These are phyloP conservation scores for Epizoanthus fatuus DNA, from an alignment of 92 coral and sea anemone genomes.

Conservation along the genomic window DNA sequence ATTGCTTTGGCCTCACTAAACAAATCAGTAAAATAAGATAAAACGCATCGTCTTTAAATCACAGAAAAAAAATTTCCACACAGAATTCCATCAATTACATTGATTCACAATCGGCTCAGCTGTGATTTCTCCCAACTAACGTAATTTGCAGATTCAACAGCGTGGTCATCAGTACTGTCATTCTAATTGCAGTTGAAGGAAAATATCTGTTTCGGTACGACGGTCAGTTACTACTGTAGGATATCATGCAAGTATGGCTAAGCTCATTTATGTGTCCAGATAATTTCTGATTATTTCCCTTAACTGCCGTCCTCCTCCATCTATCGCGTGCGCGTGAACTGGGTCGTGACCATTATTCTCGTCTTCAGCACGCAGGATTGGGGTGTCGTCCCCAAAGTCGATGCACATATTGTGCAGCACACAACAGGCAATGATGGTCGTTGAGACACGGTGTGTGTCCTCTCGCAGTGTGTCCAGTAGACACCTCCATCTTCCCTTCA, in stretches of 20 bases:
- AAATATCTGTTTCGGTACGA: no score
- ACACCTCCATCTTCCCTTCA: constrained; percentile 1
- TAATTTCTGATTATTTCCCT: constrained; percentile 6
- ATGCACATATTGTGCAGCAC: not conserved
- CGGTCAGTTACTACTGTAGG: no score
- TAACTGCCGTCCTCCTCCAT: not conserved
- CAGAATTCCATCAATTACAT: no score
- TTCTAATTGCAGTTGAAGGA: no score
- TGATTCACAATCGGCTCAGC: no score
- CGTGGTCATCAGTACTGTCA: no score
- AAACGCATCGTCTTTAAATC: not conserved
- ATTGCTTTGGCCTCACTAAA: no score
- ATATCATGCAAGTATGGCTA: no score
- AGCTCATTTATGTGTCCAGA: constrained; percentile 5
- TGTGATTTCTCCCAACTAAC: no score
- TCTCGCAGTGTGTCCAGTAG: not conserved
- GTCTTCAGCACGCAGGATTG: constrained; percentile 7
- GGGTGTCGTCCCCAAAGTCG: constrained; percentile 9
- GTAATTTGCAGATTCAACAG: no score
- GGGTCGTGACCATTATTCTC: not conserved
- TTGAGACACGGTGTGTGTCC: constrained; percentile 2
- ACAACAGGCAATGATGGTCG: constrained; percentile 1
- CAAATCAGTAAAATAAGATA: no score
- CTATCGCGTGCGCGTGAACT: constrained; percentile 1
- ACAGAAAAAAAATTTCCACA: no score